These are phyloP conservation scores for Thumatha senex DNA, from an alignment of 2,888 invertebrate genomes.

Conservation along the genomic window DNA sequence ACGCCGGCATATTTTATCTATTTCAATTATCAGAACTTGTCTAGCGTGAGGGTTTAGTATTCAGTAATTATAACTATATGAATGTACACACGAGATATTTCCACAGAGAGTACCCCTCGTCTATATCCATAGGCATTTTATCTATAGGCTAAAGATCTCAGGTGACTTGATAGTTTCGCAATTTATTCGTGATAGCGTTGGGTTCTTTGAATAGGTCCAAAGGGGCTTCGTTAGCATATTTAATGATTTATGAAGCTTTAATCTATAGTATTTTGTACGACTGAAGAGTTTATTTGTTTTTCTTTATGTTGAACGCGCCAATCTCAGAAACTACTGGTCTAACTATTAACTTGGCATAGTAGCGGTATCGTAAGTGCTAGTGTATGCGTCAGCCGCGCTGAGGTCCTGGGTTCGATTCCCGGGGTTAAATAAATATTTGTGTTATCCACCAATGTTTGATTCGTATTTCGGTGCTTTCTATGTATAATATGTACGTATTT, in stretches of 20 bases:
- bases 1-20: slow-evolving; percentile 22
- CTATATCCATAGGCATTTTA: background rate
- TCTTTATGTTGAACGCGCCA: no score
- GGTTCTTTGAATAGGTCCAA: background rate
- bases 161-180: slow-evolving; percentile 12
- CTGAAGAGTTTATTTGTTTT: no score
- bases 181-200: slow-evolving; percentile 7
- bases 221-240: background rate
- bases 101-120: slow-evolving; percentile 31
- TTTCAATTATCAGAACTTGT: slow-evolving; percentile 42
- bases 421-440: no score
- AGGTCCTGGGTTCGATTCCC: no score
- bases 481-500: no score
- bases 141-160: slow-evolving; percentile 6
- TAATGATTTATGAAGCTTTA: background rate
- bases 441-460: no score
- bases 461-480: no score
- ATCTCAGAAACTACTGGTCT: no score
- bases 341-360: no score
- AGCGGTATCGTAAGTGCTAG: no score
- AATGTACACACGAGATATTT: slow-evolving; percentile 39
- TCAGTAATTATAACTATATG: slow-evolving; percentile 38
- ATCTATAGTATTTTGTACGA: no score
- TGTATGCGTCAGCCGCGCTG: no score
- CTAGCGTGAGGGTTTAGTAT: slow-evolving; percentile 28